phyloP scores from a whole-genome alignment of 2,888 invertebrate genomes.

The Epirrita christyi region DNA sequence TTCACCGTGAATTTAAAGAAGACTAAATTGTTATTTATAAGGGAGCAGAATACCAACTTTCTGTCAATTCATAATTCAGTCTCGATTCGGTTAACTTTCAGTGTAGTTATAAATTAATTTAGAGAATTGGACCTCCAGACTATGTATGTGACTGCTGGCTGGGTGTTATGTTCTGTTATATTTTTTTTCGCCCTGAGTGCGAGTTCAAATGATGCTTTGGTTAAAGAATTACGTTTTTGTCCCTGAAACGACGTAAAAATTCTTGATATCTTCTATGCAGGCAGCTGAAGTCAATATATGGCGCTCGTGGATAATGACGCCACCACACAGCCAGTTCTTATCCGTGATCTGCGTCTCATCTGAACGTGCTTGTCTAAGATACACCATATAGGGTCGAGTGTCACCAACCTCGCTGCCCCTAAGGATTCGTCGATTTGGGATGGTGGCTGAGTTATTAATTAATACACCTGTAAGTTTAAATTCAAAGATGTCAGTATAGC shows the following conservation, averaged over 20 bases:
- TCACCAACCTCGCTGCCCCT: slow-evolving; percentile 54
- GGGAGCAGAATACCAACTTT: no score
- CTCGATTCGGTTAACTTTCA: no score
- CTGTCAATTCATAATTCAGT: no score
- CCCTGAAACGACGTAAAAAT: slow-evolving; percentile 70
- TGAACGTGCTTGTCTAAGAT: slow-evolving; percentile 54
- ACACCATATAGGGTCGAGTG: slow-evolving; percentile 72
- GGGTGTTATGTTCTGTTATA: no score
- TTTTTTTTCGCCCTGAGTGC: no score
- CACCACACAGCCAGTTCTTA: slow-evolving; percentile 68
- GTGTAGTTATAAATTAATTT: no score
- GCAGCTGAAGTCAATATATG: slow-evolving; percentile 73
- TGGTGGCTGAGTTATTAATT: slow-evolving; percentile 26
- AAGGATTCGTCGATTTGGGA: slow-evolving; percentile 54
- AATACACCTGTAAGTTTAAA: slow-evolving; percentile 1
- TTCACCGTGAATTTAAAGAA: no score
- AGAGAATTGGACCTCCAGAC: no score
- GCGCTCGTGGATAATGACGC: slow-evolving; percentile 63
- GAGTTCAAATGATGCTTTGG: no score
- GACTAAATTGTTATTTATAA: no score
- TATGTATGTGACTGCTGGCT: no score
- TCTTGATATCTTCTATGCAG: slow-evolving; percentile 68
- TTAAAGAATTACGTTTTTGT: slow-evolving; percentile 53
- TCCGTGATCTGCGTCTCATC: slow-evolving; percentile 29
- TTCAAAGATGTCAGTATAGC: no score